Evolutionary conservation across 2,888 invertebrate genomes (phyloP).

Genomic region (Lithophane socia): DNA sequence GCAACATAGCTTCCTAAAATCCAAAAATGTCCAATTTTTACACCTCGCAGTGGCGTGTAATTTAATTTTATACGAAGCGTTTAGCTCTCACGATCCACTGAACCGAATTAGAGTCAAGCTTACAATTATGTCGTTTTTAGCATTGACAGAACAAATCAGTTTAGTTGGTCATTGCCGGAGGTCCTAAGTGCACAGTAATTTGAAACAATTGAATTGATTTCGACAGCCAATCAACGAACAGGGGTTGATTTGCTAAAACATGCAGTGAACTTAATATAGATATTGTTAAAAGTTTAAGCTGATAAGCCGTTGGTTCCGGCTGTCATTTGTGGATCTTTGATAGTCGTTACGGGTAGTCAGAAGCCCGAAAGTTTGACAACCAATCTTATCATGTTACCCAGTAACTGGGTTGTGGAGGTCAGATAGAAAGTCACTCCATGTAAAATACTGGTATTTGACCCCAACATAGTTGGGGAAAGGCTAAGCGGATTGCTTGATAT

Average conservation of each 20-base stretch:
- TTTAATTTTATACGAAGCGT: slow-evolving; percentile 1
- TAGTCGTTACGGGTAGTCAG: no score
- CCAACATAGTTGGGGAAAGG: no score
- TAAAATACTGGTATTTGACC: no score
- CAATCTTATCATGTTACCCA: no score
- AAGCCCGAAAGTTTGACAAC: no score
- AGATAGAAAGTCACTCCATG: no score
- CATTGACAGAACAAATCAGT: slow-evolving; percentile 39
- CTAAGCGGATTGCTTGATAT: background rate
- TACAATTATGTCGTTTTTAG: slow-evolving; percentile 16
- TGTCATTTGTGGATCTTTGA: no score
- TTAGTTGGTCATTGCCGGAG: slow-evolving; percentile 24
- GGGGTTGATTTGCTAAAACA: slow-evolving; percentile 43
- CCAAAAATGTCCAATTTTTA: slow-evolving; percentile 1
- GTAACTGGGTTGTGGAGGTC: no score
- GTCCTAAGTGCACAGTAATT: slow-evolving; percentile 24
- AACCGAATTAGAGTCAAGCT: slow-evolving; percentile 3
- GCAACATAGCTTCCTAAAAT: background rate
- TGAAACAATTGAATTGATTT: slow-evolving; percentile 52
- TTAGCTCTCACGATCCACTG: slow-evolving; percentile 4
- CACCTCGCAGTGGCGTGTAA: background rate
- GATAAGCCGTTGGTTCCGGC: no score
- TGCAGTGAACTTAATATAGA: slow-evolving; percentile 9
- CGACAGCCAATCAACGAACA: slow-evolving; percentile 37
- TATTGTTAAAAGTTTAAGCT: background rate